Conservation (phyloP, 2,888 invertebrate species). For the Plemyria rubiginata region DNA sequence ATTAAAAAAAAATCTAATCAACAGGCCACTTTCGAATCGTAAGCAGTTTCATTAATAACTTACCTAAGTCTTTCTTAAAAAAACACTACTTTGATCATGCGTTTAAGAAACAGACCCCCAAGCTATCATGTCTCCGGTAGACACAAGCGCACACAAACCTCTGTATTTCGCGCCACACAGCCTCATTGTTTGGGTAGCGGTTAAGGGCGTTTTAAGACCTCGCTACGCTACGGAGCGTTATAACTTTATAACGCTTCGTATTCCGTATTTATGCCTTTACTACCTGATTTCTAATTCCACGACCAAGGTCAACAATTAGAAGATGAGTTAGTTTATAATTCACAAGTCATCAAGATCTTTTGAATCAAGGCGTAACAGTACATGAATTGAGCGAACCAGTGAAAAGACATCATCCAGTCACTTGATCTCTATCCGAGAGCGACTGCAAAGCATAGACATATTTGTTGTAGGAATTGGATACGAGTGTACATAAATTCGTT, state of each 20-base stretch:
- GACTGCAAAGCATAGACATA: too few relatives aligned
- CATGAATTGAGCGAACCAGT: not conserved
- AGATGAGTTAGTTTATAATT: not conserved
- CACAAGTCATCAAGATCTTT: not conserved
- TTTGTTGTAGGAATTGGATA: too few relatives aligned
- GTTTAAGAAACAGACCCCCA: not conserved
- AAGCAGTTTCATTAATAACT: too few relatives aligned
- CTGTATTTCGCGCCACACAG: conserved; percentile 24
- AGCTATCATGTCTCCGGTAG: conserved; percentile 1
- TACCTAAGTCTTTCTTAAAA: too few relatives aligned
- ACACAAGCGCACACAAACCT: conserved; percentile 8
- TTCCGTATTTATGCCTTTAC: conserved; percentile 2
- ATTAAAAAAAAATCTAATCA: too few relatives aligned
- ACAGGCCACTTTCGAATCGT: too few relatives aligned
- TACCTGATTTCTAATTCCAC: conserved; percentile 7
- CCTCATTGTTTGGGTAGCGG: conserved; percentile 27
- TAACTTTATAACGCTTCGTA: not conserved
- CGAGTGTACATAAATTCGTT: too few relatives aligned
- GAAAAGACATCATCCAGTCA: not conserved
- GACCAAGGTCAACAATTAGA: conserved; percentile 14
- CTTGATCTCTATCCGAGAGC: not conserved
- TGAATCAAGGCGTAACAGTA: not conserved
- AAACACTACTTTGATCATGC: too few relatives aligned
- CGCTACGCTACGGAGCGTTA: not conserved
- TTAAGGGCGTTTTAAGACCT: conserved; percentile 10